Base-by-base conservation (phyloP, 2,113 vertebrate species). In the Corvus moneduloides region DNA sequence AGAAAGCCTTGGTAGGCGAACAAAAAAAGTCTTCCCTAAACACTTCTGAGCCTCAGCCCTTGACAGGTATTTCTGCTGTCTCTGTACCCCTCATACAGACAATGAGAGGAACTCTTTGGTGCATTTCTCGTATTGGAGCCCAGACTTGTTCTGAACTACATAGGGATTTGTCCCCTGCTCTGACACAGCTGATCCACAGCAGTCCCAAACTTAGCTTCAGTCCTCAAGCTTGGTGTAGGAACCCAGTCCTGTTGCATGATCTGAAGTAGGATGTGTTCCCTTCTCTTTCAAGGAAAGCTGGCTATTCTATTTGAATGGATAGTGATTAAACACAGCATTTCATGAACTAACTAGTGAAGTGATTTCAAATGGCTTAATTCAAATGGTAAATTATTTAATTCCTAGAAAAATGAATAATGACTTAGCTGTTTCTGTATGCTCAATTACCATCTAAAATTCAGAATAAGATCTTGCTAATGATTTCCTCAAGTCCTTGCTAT, bases 391-490 rank as follows among this genome's bases (percentile, higher is more conserved):
- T 84, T 86, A 84, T 73, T 88, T 94, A 56, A 79, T 84, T 89
- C 35, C 27, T 89, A 63, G 22, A 52, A 80, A 93, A 95, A 67
- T 46, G 17, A 81, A 27, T 58, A 79, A 84, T 28, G 44, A 88
- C 59, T 88, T 87, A 22, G 7, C 77, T 67, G 44, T 54, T 28
- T 80, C 26, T 80, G 3, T 72, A 67, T 63, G 46, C 80, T 59
- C 44, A 89, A 67, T 84, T 94, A 75, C 73, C 17, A 67, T 55
- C 61, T 48, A 68, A 89, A 92, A 90, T 71, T 85, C 48, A 80
- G 51, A 73, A 54, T 90, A 54, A 51, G 32, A 23, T 80, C 37
- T 80, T 62, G 14, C 55, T 95, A 88, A 88, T 91, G 18, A 74
- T 77, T 68, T 88, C 37, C 10, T 95, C 41, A 67, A 27, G 8